Evolutionary conservation across 2,797 vertebrate genomes (phyloP), one percentile per base, ranked within the genome.

Genomic region (Cheirogaleus major): DNA sequence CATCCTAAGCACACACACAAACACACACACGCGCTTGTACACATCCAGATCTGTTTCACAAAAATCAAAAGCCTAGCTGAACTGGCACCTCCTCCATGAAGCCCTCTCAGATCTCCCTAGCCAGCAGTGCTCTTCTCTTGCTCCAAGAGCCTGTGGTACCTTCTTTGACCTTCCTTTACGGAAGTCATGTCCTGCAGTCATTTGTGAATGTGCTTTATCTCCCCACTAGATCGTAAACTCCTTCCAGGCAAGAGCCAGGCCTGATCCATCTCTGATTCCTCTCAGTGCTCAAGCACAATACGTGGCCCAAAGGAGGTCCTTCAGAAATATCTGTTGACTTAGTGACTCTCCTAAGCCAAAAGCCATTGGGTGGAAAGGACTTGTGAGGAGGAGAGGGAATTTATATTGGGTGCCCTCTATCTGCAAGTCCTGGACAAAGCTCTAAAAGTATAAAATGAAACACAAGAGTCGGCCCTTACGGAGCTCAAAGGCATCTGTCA

Each of bases 31-130:
- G 23, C 32, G 0, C 14, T 27, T 41, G 20, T 55, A 20, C 7
- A 25, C 25, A 72, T 35, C 30, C 35, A 67, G 52, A 52, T 75
- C n/a, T 30, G 23, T 89, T 88, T 73, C 43, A 80, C 57, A 89
- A 89, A 95, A 57, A 50, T 78, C 48, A 95, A 65, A 92, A 43
- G 17, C 25, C 38, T 45, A 82, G 11, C 32, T 81, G 59, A 87
- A 96, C 92, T 63, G 30, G 43, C 41, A 84, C 18, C 41, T 88
- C 65, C 35, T 88, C 67, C 89, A 65, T 6, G 82, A 94, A 93
- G 70, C 25, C 45, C 15, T 86, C 78, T 61, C 2, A 0, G 23
- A 43, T 55, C 10, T 81, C 45, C 48, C 23, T 61, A 27, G 17
- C 20, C 41, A 79, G 11, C 9, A 25, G 30, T 3, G 4, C 72